Evolutionary conservation across 2,797 vertebrate species (phyloP), one percentile per base, ranked within the genome.

Genomic region (Lepidocolaptes lacrymiger): DNA sequence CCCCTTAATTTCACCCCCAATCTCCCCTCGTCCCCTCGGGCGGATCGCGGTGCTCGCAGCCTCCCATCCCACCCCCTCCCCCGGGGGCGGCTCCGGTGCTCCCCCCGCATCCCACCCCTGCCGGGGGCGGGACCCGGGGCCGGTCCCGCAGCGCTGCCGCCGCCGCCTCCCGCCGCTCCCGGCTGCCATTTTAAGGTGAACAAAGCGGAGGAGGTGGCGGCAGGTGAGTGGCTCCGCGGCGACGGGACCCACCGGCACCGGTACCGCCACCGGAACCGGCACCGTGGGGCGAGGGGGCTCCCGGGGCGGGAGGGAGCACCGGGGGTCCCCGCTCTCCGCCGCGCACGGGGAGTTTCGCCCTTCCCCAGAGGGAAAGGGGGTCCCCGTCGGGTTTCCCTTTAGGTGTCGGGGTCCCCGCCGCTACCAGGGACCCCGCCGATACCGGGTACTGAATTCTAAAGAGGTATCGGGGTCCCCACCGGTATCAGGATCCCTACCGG

Each of bases 121-220:
- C 88, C 73, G 84, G 84, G 90, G 92, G 92, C 92, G 92, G 88
- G 82, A 74, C 48, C 78, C 79, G 76, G 89, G 80, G 80, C 89
- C 69, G 83, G 68, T 17, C 73, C 67, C 62, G 74, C 85, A 64
- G 76, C 28, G 88, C 87, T 18, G 56, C 48, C 10, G 64, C 72
- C 62, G 20, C 62, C 75, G 52, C 77, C 64, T 23, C 62, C 54
- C 55, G 74, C 82, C 82, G 75, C 28, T 58, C 81, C 44, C 64
- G 73, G 91, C 91, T 93, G 93, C 91, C 88, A 89, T 95, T 93
- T 96, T 95, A 91, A 89, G 85, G 80, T 88, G 90, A 89, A 95
- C 90, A 93, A 89, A 88, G 93, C 55, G 86, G 81, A n/a, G 82
- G 55, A 54, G 74, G 85, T 3, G 46, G 59, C 44, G 79, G 55